These are phyloP conservation scores for Microcaecilia unicolor DNA, from an alignment of 2,797 vertebrate genomes.

Conservation along the genomic window DNA sequence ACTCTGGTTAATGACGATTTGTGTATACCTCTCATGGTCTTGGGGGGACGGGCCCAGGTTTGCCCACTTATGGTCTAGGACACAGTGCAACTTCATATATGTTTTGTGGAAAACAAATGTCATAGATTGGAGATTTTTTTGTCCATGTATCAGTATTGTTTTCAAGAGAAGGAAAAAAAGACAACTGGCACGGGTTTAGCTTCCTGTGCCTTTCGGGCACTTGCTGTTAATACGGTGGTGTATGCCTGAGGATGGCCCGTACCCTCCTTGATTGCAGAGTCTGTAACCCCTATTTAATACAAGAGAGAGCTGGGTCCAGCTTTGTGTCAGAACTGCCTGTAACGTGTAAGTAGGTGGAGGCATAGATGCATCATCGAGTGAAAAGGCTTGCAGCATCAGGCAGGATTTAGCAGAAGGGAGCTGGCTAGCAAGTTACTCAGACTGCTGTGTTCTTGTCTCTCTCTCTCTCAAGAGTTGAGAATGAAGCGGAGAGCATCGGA, in stretches of 20 bases:
- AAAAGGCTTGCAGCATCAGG: slow-evolving; percentile 8
- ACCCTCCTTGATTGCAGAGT: background rate
- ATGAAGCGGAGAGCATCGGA: slow-evolving; percentile 95
- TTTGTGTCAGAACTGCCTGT: slow-evolving; percentile 11
- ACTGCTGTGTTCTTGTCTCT: slow-evolving; percentile 15
- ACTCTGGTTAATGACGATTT: too few species aligned
- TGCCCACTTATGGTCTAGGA: too few species aligned
- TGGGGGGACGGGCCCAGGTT: too few species aligned
- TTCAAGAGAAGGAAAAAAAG: slow-evolving; percentile 18
- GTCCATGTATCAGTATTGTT: slow-evolving; percentile 27
- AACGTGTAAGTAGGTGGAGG: slow-evolving; percentile 16
- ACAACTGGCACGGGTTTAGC: background rate
- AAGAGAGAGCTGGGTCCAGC: slow-evolving; percentile 3
- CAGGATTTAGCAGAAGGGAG: background rate
- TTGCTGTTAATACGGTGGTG: background rate
- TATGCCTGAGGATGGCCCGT: background rate
- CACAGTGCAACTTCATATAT: too few species aligned
- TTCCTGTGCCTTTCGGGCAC: background rate
- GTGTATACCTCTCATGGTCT: too few species aligned
- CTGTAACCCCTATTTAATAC: slow-evolving; percentile 12
- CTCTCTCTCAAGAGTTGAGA: slow-evolving; percentile 54
- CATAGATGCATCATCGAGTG: background rate
- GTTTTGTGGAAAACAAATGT: too few species aligned
- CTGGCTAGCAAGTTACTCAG: slow-evolving; percentile 7
- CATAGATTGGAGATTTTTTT: too few species aligned